These are phyloP conservation scores for Lochmaea capreae DNA, from an alignment of 2,888 invertebrate genomes.

Conservation along the genomic window DNA sequence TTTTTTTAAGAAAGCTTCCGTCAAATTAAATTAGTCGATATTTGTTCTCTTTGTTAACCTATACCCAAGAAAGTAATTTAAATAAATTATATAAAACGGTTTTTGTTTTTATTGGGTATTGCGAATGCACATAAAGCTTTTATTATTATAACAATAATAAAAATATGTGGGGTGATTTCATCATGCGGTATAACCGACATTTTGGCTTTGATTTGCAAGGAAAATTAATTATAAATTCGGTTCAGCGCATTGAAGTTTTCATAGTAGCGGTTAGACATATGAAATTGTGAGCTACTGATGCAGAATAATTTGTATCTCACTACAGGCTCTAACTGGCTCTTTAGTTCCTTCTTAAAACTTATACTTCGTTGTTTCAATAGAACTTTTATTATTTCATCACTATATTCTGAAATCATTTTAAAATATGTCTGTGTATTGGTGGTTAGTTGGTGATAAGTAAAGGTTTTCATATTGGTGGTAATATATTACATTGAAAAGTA, in stretches of 20 bases:
- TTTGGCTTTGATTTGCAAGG: conserved; percentile 36
- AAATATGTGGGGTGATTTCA: conserved; percentile 32
- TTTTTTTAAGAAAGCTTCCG: too few species aligned
- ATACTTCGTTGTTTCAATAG: not conserved
- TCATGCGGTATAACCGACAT: conserved; percentile 29
- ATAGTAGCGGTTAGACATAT: conserved; percentile 57
- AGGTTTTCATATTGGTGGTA: too few species aligned
- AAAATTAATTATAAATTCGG: conserved; percentile 47
- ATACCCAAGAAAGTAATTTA: too few species aligned
- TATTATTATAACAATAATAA: conserved; percentile 31
- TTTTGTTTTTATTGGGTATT: not conserved
- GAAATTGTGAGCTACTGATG: conserved; percentile 59
- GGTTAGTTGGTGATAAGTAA: too few species aligned
- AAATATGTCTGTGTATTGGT: too few species aligned
- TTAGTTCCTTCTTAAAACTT: not conserved
- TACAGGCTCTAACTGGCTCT: conserved; percentile 15
- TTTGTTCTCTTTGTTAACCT: too few species aligned
- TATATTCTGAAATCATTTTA: too few species aligned
- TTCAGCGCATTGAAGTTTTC: conserved; percentile 49
- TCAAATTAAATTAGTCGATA: too few species aligned
- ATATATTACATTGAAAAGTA: too few species aligned
- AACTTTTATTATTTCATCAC: too few species aligned
- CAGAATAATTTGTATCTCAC: conserved; percentile 51
- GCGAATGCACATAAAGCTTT: conserved; percentile 17
- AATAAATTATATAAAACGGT: too few species aligned